phyloP scores from a whole-genome alignment of 2,888 invertebrate genomes.

The Plagodis pulveraria region DNA sequence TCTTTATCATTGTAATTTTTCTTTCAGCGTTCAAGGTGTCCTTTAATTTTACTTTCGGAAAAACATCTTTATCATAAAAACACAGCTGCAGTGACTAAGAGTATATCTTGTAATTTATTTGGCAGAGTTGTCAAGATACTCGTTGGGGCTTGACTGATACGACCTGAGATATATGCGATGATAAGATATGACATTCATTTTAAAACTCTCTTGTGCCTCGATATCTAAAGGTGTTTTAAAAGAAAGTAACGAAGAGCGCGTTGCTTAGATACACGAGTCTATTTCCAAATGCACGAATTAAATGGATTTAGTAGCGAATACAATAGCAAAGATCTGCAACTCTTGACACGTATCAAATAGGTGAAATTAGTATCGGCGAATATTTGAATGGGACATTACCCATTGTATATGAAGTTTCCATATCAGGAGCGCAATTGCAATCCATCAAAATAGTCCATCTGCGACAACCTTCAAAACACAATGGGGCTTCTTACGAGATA shows the following conservation, averaged over 20 bases:
- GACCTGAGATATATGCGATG: conserved; percentile 7
- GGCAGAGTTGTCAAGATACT: conserved; percentile 27
- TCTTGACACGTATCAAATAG: conserved; percentile 18
- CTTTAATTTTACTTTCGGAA: conserved; percentile 21
- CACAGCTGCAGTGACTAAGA: conserved; percentile 30
- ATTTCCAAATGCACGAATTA: conserved; percentile 5
- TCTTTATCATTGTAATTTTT: conserved; percentile 16
- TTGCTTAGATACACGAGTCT: neutral
- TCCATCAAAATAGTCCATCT: conserved; percentile 42
- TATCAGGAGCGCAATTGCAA: conserved; percentile 30
- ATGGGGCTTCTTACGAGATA: conserved; percentile 50
- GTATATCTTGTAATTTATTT: conserved; percentile 29
- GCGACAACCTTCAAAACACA: conserved; percentile 52
- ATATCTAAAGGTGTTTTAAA: too few species aligned
- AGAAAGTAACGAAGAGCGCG: too few species aligned
- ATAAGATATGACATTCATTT: conserved; percentile 9
- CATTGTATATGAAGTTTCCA: conserved; percentile 26
- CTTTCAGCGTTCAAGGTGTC: conserved; percentile 28
- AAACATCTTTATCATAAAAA: conserved; percentile 25
- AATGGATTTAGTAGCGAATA: conserved; percentile 5
- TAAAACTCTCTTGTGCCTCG: too few species aligned
- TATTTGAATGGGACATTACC: conserved; percentile 35
- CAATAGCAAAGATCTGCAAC: conserved; percentile 14
- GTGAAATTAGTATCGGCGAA: conserved; percentile 17
- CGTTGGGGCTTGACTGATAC: conserved; percentile 27